Percentiles rank a stretch among this genome's conserved stretches.
Evolutionary conservation across 1,140 invertebrate species (phyloP).

Genomic region (Zophobas atratus): DNA sequence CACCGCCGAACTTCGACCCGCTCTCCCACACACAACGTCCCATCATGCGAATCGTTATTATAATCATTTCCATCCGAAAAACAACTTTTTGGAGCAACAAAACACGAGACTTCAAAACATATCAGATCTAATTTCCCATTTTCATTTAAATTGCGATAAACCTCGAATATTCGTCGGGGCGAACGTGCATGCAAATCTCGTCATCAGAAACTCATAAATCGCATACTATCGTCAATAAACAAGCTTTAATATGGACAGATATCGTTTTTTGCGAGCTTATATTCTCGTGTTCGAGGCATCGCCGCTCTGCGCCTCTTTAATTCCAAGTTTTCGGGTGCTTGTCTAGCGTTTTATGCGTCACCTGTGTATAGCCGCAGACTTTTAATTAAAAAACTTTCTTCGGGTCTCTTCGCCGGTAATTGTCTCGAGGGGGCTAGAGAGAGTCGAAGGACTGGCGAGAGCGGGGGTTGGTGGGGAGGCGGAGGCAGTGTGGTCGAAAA

Average conservation of each 20-base stretch:
- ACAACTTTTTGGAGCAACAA: not conserved
- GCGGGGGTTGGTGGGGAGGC: no score
- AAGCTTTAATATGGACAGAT: slow-evolving; percentile 8
- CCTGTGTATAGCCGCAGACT: slow-evolving; percentile 16
- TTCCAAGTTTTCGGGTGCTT: slow-evolving; percentile 25
- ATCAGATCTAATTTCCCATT: slow-evolving; percentile 10
- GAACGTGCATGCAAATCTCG: slow-evolving; percentile 15
- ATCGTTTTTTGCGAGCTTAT: not conserved
- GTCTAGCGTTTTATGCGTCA: slow-evolving; percentile 13
- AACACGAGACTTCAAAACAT: not conserved
- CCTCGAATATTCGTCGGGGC: no score
- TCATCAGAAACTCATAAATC: slow-evolving; percentile 30
- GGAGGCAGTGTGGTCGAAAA: no score
- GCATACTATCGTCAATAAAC: slow-evolving; percentile 17
- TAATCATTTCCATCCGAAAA: slow-evolving; percentile 7
- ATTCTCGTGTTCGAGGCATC: not conserved
- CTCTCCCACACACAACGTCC: slow-evolving; percentile 3
- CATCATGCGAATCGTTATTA: slow-evolving; percentile 25
- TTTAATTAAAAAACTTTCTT: slow-evolving; percentile 22
- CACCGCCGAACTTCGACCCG: slow-evolving; percentile 1
- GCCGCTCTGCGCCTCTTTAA: slow-evolving; percentile 6
- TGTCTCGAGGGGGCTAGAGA: no score
- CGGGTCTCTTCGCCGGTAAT: no score
- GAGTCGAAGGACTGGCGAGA: no score
- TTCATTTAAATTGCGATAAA: not conserved